Conservation (phyloP, 1,140 invertebrate species). For the Orius insidiosus region DNA sequence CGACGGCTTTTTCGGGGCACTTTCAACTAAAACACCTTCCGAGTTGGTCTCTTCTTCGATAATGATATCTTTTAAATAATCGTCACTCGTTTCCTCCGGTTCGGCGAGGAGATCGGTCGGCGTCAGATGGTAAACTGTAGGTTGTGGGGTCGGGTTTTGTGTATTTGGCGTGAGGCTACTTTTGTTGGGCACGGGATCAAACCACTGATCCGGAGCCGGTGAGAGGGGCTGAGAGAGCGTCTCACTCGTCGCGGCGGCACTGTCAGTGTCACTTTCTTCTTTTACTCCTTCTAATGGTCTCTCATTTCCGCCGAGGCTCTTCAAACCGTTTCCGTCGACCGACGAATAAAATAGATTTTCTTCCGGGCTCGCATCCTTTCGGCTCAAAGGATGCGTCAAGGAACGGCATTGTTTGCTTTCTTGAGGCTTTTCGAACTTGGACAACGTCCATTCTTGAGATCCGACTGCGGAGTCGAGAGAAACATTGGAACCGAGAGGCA, state of each 20-base stretch:
- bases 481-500: conserved; percentile 5
- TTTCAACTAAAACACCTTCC: too few species aligned
- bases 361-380: neutral
- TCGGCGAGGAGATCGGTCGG: neutral
- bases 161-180: neutral
- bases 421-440: neutral
- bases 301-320: conserved; percentile 23
- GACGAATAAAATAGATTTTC: neutral
- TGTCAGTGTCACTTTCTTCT: conserved; percentile 10
- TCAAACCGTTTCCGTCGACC: conserved; percentile 31
- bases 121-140: neutral
- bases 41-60: conserved; percentile 2
- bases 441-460: conserved; percentile 13
- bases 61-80: conserved; percentile 5
- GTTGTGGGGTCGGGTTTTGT: neutral
- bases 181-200: neutral
- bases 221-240: neutral
- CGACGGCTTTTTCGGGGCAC: too few species aligned
- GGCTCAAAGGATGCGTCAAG: neutral
- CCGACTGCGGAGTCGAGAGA: conserved; percentile 16
- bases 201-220: conserved; percentile 1
- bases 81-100: neutral
- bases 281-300: neutral
- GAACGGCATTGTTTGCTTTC: neutral
- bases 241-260: conserved; percentile 16